Evolutionary conservation across 2,888 invertebrate species (phyloP), one percentile per base, ranked within the genome.

Genomic region (Pristionchus entomophagus): DNA sequence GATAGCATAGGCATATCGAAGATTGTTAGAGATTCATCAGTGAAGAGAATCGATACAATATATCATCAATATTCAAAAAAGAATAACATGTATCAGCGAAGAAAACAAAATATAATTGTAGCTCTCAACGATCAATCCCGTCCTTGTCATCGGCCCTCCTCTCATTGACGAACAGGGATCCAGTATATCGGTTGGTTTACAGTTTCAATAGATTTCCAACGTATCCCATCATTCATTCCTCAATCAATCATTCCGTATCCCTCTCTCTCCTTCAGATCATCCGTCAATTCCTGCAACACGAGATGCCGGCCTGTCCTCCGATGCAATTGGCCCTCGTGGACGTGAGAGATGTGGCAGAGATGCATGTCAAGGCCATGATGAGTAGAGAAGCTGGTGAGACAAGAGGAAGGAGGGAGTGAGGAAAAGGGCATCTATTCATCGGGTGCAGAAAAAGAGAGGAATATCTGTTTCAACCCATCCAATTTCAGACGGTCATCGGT

Each of bases 311-410:
- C 29, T 86, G 89, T 19, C 93, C 95, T 8, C 94, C 94, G 86
- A 92, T 95, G 56, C 94, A 93, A 32, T 93, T 95, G 88, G 93
- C 94, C 17, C 88, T 94, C 51, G 94, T 94, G 86, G 95, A 95
- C 91, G 95, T 95, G 3, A 91, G 95, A 69, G 95, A 95, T 91
- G 95, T 95, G 3, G 95, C 95, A 29, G 77, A 87, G 22, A 95
- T 94, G 2, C 95, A 95, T 91, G 92, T 95, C 84, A 94, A 94
- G 90, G 95, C 95, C 73, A 94, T 95, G 94, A 77, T 93, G 6
- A 87, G 93, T 53, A 92, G 94, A 10, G 94, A 94, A 87, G 94
- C 94, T 87, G 94, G 94, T 91, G 88, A 93, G 83, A 93, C 95
- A n/a, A 26, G 51, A 56, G n/a, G n/a, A n/a, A 56, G 26, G 56